Conservation (phyloP, 2,888 invertebrate genomes). For the Tenthredo distinguenda region DNA sequence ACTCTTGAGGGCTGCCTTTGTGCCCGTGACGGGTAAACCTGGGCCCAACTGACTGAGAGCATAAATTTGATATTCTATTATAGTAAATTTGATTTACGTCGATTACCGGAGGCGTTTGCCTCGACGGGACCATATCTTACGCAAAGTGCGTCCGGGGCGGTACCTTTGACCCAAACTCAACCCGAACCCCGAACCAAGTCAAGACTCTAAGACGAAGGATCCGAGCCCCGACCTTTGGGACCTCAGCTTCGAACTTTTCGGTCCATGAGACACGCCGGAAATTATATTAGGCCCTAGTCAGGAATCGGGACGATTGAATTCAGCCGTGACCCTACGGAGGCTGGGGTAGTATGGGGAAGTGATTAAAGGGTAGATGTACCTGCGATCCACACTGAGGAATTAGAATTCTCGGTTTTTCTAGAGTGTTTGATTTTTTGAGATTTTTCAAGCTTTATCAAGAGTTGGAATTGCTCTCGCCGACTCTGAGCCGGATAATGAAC, state of each 20-base stretch:
- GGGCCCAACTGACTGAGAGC: not conserved
- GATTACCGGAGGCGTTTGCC: not conserved
- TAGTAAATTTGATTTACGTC: slow-evolving; percentile 34
- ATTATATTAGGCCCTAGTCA: not conserved
- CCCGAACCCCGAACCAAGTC: not conserved
- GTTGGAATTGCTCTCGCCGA: not conserved
- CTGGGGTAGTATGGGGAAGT: not conserved
- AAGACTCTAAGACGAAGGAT: not conserved
- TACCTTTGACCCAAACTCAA: not conserved
- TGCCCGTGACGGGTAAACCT: not conserved
- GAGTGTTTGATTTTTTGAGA: not conserved
- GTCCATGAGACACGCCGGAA: not conserved
- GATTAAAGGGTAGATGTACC: not conserved
- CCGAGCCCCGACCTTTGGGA: not conserved
- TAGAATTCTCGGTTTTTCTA: not conserved
- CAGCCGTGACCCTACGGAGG: too few species aligned
- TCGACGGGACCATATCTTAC: not conserved
- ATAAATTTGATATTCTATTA: slow-evolving; percentile 40
- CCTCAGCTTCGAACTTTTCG: not conserved
- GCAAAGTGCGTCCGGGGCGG: not conserved
- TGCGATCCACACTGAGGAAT: not conserved
- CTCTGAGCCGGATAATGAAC: slow-evolving; percentile 35
- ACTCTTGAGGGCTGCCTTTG: not conserved
- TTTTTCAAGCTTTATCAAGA: not conserved
- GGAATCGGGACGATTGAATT: slow-evolving; percentile 6